Base-by-base conservation (phyloP, 2,797 vertebrate species). In the Euthynnus affinis region DNA sequence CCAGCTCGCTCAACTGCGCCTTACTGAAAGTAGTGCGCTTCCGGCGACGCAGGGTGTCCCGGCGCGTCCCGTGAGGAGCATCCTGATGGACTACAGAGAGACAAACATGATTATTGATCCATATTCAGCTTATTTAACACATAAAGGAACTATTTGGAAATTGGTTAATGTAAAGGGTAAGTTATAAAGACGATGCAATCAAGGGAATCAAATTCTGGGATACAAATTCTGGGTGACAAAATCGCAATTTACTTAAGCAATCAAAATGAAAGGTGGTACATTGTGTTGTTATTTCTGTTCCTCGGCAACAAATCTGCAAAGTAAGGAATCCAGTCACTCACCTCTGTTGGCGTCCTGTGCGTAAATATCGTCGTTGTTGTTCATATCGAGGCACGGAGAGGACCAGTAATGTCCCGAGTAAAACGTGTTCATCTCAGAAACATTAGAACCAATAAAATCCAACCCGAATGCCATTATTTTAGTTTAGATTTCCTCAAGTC, bases 1-100 rank as follows among this genome's bases (percentile, higher is more conserved):
- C 93, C 86, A 95, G 89, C 69, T 89, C 86, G 37, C 56, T 59
- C 74, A 94, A 90, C 82, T 94, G 94, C 20, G 64, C 79, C 66
- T 91, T 92, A 83, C 83, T 94, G 89, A 95, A 94, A 6, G 88
- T 93, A 0, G 91, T 94, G 76, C 94, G 93, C 82, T 93, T 94
- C 74, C 92, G 64, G 60, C 93, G 92, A 22, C 88, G 87, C 17
- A 79, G 83, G 1, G 53, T 51, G n/a, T 83, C 87, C 0, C 63
- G 53, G 59, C 66, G 57, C 52, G 23, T 74, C 2, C 51, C 75
- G n/a, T 55, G 49, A 1, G 48, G 23, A 52, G 25, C 48, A 17
- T 78, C 74, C 2, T n/a, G 69, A 6, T 58, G 44, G 29, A 48
- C 92, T 92, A 18, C 0, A 68, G 18, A 5, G 20, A 53, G 4